Conservation (phyloP, 2,113 vertebrate genomes). For the Chlamydotis undulata region DNA sequence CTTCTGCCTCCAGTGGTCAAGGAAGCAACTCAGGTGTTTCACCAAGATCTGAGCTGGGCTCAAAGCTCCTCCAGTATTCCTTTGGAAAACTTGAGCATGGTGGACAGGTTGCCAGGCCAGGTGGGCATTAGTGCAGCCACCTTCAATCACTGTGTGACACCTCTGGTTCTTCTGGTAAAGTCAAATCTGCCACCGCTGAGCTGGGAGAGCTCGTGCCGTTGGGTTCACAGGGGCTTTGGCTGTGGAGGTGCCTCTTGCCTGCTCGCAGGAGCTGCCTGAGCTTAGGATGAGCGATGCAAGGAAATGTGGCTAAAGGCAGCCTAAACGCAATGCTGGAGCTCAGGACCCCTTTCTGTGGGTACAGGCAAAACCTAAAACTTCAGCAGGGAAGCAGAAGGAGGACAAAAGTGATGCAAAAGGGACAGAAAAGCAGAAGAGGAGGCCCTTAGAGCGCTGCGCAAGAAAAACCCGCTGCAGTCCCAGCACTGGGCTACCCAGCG, state of each 20-base stretch:
- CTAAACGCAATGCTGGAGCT: background rate
- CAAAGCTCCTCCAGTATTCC: background rate
- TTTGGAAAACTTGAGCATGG: background rate
- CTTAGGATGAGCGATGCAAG: background rate
- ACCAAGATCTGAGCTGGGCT: background rate
- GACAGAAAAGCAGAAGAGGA: background rate
- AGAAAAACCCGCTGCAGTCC: background rate
- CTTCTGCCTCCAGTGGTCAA: background rate
- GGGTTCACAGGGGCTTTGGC: background rate
- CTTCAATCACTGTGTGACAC: fast-evolving
- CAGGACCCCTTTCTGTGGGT: background rate
- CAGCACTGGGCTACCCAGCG: background rate
- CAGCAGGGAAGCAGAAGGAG: background rate
- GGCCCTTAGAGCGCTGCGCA: background rate
- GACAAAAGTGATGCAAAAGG: background rate
- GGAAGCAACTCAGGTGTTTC: background rate
- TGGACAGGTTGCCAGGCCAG: background rate
- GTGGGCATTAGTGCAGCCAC: background rate
- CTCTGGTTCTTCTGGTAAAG: background rate
- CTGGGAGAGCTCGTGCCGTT: background rate
- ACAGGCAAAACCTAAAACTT: background rate
- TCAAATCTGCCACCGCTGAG: background rate
- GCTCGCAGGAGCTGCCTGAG: background rate
- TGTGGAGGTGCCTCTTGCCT: background rate
- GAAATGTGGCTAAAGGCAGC: background rate